Evolutionary conservation across 2,113 vertebrate species (phyloP).

Genomic region (Atractosteus spatula): DNA sequence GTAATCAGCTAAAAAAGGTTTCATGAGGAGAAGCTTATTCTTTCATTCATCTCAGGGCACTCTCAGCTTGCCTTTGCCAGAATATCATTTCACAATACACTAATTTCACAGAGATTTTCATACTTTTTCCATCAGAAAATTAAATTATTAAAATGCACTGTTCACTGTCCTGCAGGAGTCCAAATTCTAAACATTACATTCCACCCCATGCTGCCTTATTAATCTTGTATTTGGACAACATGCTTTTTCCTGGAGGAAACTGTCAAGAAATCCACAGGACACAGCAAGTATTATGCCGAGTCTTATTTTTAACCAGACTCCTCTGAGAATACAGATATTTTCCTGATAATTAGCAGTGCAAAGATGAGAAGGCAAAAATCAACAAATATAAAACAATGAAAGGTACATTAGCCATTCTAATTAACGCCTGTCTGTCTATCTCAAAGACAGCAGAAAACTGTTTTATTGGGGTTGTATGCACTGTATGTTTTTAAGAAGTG

Average conservation of each 20-base stretch:
- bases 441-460: neutral
- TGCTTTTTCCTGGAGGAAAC: neutral
- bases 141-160: neutral
- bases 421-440: neutral
- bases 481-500: too few species aligned
- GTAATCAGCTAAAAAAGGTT: too few species aligned
- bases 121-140: neutral
- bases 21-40: too few species aligned
- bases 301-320: neutral
- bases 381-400: neutral
- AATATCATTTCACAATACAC: neutral
- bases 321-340: neutral
- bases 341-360: neutral
- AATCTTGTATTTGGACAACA: constrained; percentile 1
- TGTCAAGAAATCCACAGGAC: too few species aligned
- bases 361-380: neutral
- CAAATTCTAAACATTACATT: constrained; percentile 2
- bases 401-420: neutral
- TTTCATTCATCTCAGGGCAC: too few species aligned
- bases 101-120: neutral
- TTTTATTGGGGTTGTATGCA: too few species aligned
- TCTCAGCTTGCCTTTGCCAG: too few species aligned
- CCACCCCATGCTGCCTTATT: neutral
- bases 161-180: neutral
- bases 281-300: neutral